Percentiles rank a stretch among this genome's conserved stretches.
Conservation (phyloP, 2,113 vertebrate genomes). For the Stigmatopora argus region DNA sequence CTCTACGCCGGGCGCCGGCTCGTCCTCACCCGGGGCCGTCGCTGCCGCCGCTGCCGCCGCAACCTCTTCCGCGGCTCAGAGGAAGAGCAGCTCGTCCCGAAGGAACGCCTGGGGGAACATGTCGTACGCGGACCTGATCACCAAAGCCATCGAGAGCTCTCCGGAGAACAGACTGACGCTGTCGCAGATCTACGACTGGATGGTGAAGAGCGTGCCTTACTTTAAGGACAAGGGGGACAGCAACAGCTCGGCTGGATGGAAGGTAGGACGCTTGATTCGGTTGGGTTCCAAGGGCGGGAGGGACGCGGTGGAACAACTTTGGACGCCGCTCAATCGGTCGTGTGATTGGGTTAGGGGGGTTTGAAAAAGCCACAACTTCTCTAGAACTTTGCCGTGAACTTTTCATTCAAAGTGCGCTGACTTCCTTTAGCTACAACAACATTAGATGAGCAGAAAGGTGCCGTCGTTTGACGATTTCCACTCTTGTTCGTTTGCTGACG, state of each 20-base stretch:
- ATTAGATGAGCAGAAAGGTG: too few relatives aligned
- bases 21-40: conserved; percentile 60
- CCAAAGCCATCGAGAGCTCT: conserved; percentile 94
- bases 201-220: conserved; percentile 94
- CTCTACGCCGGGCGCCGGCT: conserved; percentile 69
- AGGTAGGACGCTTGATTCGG: conserved; percentile 68
- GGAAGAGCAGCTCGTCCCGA: conserved; percentile 93
- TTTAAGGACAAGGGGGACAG: conserved; percentile 97
- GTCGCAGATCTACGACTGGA: conserved; percentile 98
- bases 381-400: too few relatives aligned
- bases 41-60: conserved; percentile 61
- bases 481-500: too few relatives aligned
- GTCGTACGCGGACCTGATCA: conserved; percentile 97
- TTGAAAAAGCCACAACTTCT: too few relatives aligned
- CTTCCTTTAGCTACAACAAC: too few relatives aligned
- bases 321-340: neutral
- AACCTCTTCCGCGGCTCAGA: conserved; percentile 69
- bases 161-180: conserved; percentile 90
- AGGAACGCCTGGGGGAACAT: conserved; percentile 97
- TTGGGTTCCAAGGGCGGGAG: too few relatives aligned
- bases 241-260: conserved; percentile 93
- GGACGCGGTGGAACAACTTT: neutral
- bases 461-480: too few relatives aligned
- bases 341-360: too few relatives aligned
- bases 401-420: too few relatives aligned